These are phyloP conservation scores for Megalopta genalis DNA, from an alignment of 1,140 invertebrate genomes.

Conservation along the genomic window DNA sequence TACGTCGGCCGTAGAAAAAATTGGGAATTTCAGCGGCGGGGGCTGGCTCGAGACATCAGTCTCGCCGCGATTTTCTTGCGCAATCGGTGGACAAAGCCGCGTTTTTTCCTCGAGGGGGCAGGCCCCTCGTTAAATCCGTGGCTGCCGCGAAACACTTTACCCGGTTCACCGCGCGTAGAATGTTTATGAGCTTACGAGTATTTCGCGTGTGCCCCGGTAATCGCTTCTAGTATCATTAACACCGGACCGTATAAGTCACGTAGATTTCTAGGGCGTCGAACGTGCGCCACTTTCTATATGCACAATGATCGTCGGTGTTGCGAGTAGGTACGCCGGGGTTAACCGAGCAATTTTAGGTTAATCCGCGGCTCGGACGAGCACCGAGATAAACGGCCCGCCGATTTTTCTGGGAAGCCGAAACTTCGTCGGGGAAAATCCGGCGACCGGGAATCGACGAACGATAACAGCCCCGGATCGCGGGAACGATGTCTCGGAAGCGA, in stretches of 20 bases:
- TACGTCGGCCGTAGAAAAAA: too few species aligned
- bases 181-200: constrained; percentile 60
- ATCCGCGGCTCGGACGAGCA: too few species aligned
- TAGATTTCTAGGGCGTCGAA: constrained; percentile 39
- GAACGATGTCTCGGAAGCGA: too few species aligned
- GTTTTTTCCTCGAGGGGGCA: background rate
- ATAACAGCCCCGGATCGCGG: too few species aligned
- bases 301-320: constrained; percentile 27
- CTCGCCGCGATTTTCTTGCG: background rate
- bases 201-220: constrained; percentile 57
- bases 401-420: too few species aligned
- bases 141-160: constrained; percentile 10
- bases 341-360: constrained; percentile 7
- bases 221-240: constrained; percentile 58
- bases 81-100: too few species aligned
- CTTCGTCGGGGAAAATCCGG: too few species aligned
- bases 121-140: constrained; percentile 11
- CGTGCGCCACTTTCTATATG: constrained; percentile 24
- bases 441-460: too few species aligned
- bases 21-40: too few species aligned
- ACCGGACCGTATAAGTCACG: constrained; percentile 46
- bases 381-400: too few species aligned
- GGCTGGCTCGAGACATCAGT: background rate
- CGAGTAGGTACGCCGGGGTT: constrained; percentile 16
- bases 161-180: constrained; percentile 15